Conservation (phyloP, 2,113 vertebrate genomes). For the Tretioscincus oriximinensis region DNA sequence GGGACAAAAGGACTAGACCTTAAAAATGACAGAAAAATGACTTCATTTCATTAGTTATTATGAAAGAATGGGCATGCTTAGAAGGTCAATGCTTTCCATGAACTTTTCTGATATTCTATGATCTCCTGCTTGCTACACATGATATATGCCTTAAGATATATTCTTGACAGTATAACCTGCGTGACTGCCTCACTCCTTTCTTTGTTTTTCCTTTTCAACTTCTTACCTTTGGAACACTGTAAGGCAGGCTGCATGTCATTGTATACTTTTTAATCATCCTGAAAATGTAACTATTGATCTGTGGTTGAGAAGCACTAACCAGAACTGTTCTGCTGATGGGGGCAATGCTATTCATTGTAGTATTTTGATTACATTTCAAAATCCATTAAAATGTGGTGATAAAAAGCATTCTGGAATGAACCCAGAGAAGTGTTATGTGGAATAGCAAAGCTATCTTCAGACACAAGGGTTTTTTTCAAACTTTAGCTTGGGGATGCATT, state of each 20-base stretch:
- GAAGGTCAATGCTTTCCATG: slow-evolving; percentile 25
- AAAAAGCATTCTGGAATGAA: not conserved
- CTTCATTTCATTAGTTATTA: slow-evolving; percentile 30
- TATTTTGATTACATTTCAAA: not conserved
- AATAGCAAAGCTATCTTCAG: not conserved
- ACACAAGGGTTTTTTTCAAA: too few species aligned
- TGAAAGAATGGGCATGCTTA: slow-evolving; percentile 12
- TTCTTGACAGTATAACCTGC: slow-evolving; percentile 30
- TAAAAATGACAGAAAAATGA: slow-evolving; percentile 26
- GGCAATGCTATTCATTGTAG: not conserved
- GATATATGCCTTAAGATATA: slow-evolving; percentile 17
- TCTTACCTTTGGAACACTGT: not conserved
- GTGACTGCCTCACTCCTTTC: not conserved
- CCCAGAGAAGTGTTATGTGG: not conserved
- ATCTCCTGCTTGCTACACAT: not conserved
- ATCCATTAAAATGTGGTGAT: not conserved
- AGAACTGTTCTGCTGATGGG: not conserved
- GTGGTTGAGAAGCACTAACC: not conserved
- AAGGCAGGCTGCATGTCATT: not conserved
- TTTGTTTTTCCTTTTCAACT: slow-evolving; percentile 2
- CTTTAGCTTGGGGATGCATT: too few species aligned
- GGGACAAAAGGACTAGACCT: slow-evolving; percentile 18
- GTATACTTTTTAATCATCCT: not conserved
- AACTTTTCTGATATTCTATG: slow-evolving; percentile 24
- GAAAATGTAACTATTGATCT: not conserved